Conservation (phyloP, 2,113 vertebrate species). For the Numenius arquata region DNA sequence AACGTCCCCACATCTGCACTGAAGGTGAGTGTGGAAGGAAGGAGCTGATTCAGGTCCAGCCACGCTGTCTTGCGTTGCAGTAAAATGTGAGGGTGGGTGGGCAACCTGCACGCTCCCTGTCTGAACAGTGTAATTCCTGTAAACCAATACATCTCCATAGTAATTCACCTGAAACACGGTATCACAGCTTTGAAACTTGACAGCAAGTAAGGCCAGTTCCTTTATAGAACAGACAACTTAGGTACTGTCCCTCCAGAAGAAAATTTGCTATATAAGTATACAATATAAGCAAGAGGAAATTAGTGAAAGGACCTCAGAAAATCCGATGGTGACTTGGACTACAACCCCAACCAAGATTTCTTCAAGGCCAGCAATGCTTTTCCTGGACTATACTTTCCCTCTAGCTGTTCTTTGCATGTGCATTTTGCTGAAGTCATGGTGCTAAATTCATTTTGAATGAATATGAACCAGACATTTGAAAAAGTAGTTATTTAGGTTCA, state of each 20-base stretch:
- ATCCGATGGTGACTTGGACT: neutral
- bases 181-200: neutral
- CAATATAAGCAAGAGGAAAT: neutral
- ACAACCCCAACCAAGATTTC: neutral
- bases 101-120: neutral
- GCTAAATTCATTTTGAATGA: neutral
- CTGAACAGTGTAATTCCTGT: neutral
- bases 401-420: neutral
- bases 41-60: neutral
- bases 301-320: neutral
- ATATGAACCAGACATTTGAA: neutral
- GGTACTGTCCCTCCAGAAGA: neutral
- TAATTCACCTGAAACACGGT: neutral
- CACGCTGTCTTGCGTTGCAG: no score
- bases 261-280: neutral
- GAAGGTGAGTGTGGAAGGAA: neutral
- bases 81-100: neutral
- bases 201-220: neutral
- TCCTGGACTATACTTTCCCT: neutral
- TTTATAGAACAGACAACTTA: neutral
- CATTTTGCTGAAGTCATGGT: neutral
- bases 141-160: neutral
- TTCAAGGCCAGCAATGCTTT: neutral
- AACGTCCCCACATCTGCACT: neutral
- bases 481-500: neutral